phyloP scores from a whole-genome alignment of 2,797 vertebrate genomes.

The Gadopsis bispinosus region DNA sequence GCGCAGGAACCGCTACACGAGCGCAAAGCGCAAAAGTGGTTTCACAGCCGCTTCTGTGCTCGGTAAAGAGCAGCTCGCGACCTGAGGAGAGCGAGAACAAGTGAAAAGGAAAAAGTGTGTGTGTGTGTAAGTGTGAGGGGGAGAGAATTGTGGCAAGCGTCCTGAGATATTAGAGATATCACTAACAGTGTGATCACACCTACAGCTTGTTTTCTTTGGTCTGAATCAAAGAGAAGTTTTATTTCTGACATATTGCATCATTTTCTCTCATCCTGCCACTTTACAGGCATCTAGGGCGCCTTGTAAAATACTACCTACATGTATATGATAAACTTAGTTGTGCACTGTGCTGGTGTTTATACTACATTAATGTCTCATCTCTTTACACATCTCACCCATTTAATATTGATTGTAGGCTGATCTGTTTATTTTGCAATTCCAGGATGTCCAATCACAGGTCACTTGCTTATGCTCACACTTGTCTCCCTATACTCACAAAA shows the following conservation, averaged over 20 bases:
- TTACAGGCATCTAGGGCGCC: background rate
- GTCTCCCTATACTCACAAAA: background rate
- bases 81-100: conserved; percentile 31
- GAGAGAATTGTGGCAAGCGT: conserved; percentile 2
- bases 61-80: conserved; percentile 59
- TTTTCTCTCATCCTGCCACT: background rate
- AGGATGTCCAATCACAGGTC: background rate
- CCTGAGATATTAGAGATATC: conserved; percentile 22
- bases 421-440: background rate
- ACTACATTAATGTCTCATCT: background rate
- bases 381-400: background rate
- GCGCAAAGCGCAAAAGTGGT: conserved; percentile 47
- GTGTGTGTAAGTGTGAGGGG: background rate
- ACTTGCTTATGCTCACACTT: background rate
- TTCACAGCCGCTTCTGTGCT: conserved; percentile 24
- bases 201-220: conserved; percentile 19
- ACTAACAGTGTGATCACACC: conserved; percentile 28
- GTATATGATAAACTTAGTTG: background rate
- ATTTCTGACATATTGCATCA: background rate
- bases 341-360: background rate
- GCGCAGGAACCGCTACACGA: conserved; percentile 20
- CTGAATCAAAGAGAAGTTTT: conserved; percentile 19
- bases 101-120: conserved; percentile 1
- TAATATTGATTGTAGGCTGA: background rate
- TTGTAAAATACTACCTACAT: background rate